Conservation (phyloP, 2,797 vertebrate species). For the Manis crassicaudata region DNA sequence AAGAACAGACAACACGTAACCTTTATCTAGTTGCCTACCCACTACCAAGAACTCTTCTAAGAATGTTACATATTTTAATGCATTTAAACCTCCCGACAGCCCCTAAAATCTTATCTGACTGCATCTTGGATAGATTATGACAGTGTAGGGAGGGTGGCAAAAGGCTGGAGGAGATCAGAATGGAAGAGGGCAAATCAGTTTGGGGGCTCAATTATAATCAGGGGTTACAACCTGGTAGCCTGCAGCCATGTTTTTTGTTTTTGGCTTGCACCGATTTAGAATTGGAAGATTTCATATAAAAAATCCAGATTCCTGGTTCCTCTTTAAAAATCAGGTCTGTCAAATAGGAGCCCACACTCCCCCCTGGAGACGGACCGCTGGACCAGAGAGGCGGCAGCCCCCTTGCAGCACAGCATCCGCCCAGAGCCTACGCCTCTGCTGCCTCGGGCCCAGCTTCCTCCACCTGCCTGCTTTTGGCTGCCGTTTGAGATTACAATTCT, state of each 20-base stretch:
- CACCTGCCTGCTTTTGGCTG: background rate
- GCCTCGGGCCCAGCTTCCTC: background rate
- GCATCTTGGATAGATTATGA: background rate
- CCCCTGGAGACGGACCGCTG: background rate
- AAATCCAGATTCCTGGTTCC: background rate
- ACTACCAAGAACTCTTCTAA: constrained; percentile 20
- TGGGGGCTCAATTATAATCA: background rate
- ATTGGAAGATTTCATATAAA: background rate
- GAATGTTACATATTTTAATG: background rate
- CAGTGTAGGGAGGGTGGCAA: background rate
- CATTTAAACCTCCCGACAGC: background rate
- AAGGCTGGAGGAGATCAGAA: background rate
- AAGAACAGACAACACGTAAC: background rate
- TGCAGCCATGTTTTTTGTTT: background rate
- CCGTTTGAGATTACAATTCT: background rate
- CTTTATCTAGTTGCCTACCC: background rate
- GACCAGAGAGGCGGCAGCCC: background rate
- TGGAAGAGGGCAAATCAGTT: background rate
- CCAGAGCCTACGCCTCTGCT: background rate
- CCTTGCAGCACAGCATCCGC: background rate
- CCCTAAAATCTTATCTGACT: background rate
- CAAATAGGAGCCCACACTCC: background rate
- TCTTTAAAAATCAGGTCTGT: background rate
- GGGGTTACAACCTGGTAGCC: background rate
- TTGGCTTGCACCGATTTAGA: background rate